phyloP scores from a whole-genome alignment of 2,113 vertebrate genomes.

The Saimiri boliviensis region DNA sequence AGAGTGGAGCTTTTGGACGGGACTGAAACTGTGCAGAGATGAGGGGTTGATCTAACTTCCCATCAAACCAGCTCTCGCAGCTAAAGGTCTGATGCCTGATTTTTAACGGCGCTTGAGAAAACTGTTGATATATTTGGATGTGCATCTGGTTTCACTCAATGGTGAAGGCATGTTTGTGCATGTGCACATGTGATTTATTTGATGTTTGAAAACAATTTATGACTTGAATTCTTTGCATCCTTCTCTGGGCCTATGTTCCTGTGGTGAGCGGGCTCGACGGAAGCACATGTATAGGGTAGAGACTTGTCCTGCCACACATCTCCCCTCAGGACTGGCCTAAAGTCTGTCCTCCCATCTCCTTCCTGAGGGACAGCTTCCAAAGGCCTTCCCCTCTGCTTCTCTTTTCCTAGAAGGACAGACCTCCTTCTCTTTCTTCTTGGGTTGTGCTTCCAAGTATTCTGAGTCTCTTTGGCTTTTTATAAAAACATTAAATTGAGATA shows the following conservation, averaged over 20 bases:
- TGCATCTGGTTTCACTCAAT: constrained; percentile 54
- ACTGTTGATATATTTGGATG: not conserved
- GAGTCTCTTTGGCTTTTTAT: not conserved
- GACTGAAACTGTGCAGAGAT: not conserved
- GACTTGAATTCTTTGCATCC: constrained; percentile 67
- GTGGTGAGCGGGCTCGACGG: not conserved
- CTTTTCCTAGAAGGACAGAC: not conserved
- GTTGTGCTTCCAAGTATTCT: not conserved
- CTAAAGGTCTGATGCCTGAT: not conserved
- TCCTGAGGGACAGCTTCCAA: not conserved
- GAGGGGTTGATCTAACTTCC: not conserved
- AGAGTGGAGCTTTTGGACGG: not conserved
- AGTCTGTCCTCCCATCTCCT: not conserved
- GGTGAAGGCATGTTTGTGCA: constrained; percentile 59
- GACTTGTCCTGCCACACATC: accelerated
- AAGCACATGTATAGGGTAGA: not conserved
- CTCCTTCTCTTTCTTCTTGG: not conserved
- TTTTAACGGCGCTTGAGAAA: not conserved
- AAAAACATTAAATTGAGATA: constrained; percentile 1
- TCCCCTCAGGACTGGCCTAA: not conserved
- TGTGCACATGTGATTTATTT: constrained; percentile 62
- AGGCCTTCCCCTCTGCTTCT: not conserved
- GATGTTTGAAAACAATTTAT: constrained; percentile 72
- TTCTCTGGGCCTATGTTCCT: not conserved
- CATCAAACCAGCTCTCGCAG: not conserved